Conservation (phyloP, 2,113 vertebrate species). For the Excalfactoria chinensis region DNA sequence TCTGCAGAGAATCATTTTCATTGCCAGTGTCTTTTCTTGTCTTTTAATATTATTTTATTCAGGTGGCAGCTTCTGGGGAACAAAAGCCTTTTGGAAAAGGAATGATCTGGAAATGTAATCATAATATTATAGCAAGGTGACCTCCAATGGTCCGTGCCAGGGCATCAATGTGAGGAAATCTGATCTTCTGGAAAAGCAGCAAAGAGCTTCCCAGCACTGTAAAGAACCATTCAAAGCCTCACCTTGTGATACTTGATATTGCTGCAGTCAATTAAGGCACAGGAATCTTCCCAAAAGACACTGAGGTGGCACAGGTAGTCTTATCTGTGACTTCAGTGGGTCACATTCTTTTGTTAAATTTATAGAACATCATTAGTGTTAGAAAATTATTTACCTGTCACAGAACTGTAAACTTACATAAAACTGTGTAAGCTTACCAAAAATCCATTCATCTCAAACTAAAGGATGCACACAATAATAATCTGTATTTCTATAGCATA, state of each 20-base stretch:
- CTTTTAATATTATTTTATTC: constrained; percentile 53
- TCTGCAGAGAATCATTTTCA: constrained; percentile 48
- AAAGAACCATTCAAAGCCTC: not conserved
- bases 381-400: constrained; percentile 10
- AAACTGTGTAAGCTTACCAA: not conserved
- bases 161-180: constrained; percentile 45
- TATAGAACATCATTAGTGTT: not conserved
- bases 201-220: not conserved
- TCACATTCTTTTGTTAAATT: not conserved
- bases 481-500: not conserved
- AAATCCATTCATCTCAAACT: not conserved
- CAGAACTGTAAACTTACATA: not conserved
- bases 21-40: constrained; percentile 56
- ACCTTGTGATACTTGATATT: not conserved
- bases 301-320: not conserved
- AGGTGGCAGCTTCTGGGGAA: constrained; percentile 32
- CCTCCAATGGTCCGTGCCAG: constrained; percentile 6
- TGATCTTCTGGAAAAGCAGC: constrained; percentile 35
- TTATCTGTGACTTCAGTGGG: not conserved
- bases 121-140: constrained; percentile 48
- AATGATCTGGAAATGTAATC: constrained; percentile 57
- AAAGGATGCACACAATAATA: not conserved
- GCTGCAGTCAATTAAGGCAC: constrained; percentile 1
- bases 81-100: constrained; percentile 42
- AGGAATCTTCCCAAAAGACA: not conserved